Evolutionary conservation across 2,888 invertebrate species (phyloP).

Genomic region (Tetropium fuscum): DNA sequence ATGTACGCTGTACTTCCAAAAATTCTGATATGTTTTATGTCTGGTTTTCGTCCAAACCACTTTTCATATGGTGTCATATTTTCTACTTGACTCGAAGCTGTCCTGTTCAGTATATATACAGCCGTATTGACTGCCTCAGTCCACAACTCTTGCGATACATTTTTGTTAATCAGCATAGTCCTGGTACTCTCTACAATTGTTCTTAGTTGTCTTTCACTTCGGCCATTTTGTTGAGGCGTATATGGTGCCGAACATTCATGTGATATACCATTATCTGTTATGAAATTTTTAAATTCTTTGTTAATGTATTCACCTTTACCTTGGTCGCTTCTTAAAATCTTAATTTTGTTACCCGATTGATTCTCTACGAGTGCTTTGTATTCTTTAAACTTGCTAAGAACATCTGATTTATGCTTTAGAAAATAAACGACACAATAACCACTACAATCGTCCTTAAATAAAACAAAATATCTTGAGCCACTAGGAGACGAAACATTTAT

Average conservation of each 20-base stretch:
- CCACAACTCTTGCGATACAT: slow-evolving; percentile 45
- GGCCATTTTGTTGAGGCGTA: slow-evolving; percentile 54
- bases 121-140: no score
- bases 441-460: slow-evolving; percentile 43
- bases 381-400: slow-evolving; percentile 33
- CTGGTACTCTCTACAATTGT: slow-evolving; percentile 56
- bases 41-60: slow-evolving; percentile 13
- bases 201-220: slow-evolving; percentile 52
- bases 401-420: slow-evolving; percentile 8
- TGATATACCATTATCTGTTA: slow-evolving; percentile 46
- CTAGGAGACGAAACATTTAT: slow-evolving; percentile 33
- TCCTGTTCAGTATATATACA: slow-evolving; percentile 54
- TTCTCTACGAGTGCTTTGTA: slow-evolving; percentile 30
- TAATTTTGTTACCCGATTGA: slow-evolving; percentile 29
- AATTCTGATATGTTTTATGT: slow-evolving; percentile 11
- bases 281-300: slow-evolving; percentile 35
- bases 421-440: slow-evolving; percentile 36
- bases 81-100: slow-evolving; percentile 41
- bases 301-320: slow-evolving; percentile 40
- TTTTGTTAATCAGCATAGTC: slow-evolving; percentile 49
- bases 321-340: slow-evolving; percentile 26
- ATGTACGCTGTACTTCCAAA: slow-evolving; percentile 6
- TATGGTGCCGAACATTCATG: slow-evolving; percentile 46
- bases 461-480: slow-evolving; percentile 37
- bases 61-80: slow-evolving; percentile 6